These are phyloP conservation scores for Amazona ochrocephala DNA, from an alignment of 2,797 vertebrate genomes.

Conservation along the genomic window DNA sequence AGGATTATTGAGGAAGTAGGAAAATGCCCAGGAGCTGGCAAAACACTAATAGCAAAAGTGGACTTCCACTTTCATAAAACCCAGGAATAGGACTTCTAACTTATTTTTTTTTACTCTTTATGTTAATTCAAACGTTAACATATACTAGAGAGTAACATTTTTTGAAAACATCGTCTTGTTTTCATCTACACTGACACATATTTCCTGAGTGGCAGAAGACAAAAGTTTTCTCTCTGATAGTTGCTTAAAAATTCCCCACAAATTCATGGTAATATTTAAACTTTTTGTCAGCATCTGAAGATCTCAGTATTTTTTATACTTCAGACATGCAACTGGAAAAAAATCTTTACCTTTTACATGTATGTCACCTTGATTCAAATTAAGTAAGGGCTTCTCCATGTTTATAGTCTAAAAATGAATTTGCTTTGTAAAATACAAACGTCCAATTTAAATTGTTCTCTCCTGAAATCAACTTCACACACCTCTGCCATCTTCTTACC, in stretches of 20 bases:
- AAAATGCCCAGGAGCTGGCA: neutral
- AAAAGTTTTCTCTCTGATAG: slow-evolving; percentile 15
- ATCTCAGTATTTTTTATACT: slow-evolving; percentile 30
- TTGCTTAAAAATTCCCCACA: slow-evolving; percentile 18
- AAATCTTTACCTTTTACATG: neutral
- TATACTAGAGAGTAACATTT: neutral
- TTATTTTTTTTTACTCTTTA: neutral
- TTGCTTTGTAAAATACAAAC: slow-evolving; percentile 30
- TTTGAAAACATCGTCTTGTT: slow-evolving; percentile 45
- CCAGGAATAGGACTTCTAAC: neutral
- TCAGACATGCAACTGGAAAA: neutral
- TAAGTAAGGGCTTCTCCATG: slow-evolving; percentile 21
- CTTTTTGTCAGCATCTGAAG: slow-evolving; percentile 5
- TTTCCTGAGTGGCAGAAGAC: neutral
- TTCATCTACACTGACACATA: neutral
- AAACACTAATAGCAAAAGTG: neutral
- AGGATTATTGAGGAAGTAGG: neutral
- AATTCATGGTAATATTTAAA: slow-evolving; percentile 10
- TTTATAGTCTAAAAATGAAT: slow-evolving; percentile 37
- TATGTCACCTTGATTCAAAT: slow-evolving; percentile 15
- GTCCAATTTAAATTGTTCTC: neutral
- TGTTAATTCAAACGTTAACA: neutral
- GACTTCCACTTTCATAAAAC: neutral
- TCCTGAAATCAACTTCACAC: neutral
- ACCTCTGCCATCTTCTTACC: neutral